phyloP scores from a whole-genome alignment of 2,797 vertebrate genomes.

The Leucoraja ocellata region DNA sequence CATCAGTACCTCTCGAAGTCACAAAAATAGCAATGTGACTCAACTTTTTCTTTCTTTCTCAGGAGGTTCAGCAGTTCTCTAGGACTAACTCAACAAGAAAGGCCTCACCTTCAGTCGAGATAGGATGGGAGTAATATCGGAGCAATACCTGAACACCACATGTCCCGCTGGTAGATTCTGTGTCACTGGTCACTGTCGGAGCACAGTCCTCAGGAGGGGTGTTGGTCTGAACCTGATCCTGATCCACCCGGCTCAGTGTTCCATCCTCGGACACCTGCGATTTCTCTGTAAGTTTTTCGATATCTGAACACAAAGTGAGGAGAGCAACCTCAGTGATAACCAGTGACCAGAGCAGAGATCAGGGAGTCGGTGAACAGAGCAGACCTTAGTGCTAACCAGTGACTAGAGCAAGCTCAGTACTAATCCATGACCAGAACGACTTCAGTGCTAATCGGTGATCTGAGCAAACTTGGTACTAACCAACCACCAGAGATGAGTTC shows the following conservation, averaged over 20 bases:
- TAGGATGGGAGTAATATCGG: neutral
- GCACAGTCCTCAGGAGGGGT: slow-evolving; percentile 53
- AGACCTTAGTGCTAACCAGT: too few relatives aligned
- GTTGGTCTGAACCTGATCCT: slow-evolving; percentile 52
- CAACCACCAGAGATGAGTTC: too few relatives aligned
- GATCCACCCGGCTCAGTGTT: slow-evolving; percentile 78
- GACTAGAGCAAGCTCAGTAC: too few relatives aligned
- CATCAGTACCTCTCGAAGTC: too few relatives aligned
- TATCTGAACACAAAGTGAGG: slow-evolving; percentile 57
- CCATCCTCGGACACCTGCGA: slow-evolving; percentile 95
- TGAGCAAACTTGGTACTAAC: too few relatives aligned
- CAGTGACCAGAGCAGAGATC: neutral
- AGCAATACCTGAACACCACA: slow-evolving; percentile 35
- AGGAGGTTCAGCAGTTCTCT: neutral
- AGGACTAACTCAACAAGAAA: neutral
- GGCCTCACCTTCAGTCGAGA: too few relatives aligned
- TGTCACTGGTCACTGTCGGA: slow-evolving; percentile 57
- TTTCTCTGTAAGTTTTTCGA: slow-evolving; percentile 93
- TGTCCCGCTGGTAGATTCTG: slow-evolving; percentile 63
- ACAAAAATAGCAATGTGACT: too few relatives aligned
- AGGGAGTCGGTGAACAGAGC: too few relatives aligned
- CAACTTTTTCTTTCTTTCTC: too few relatives aligned
- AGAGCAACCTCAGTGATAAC: slow-evolving; percentile 24
- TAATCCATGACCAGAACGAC: too few relatives aligned
- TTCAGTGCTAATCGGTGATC: too few relatives aligned